Base-by-base conservation (phyloP, 2,113 vertebrate species). In the Mellivora capensis region DNA sequence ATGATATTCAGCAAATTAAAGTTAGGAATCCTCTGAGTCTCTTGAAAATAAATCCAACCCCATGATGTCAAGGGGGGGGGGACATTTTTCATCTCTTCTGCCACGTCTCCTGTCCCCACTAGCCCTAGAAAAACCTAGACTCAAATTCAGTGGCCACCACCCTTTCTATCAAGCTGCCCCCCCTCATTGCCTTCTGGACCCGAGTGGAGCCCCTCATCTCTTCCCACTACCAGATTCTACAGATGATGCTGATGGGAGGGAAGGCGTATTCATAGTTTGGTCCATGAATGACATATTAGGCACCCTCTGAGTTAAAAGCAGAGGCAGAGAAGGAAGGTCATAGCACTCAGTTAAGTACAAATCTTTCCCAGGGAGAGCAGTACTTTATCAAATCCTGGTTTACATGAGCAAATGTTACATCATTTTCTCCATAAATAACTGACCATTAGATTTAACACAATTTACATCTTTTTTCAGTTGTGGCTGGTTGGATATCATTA, bases 391-490 rank as follows among this genome's bases (percentile, higher is more conserved):
- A 59, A n/a, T 49, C 31, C 59, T 62, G 81, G 17, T 27, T 44
- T 64, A 93, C 15, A 42, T 9, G 34, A 94, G 69, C 89, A 62
- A 93, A 49, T 39, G 18, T 54, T 37, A 71, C 34, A 71, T 71
- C 57, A n/a, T 91, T 88, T 94, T 76, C 77, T 67, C 87, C 34
- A 49, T n/a, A 64, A 93, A 69, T 34, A 88, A 61, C 42, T 94
- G 23, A 44, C 29, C 82, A 9, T 27, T 54, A 18, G 21, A 39
- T 25, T 34, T n/a, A 81, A 17, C 44, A 47, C 72, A 52, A 79
- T 79, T 93, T 86, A 81, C 64, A 82, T 54, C 89, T 98, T 71
- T 64, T 91, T 93, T 67, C 71, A 77, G 31, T 57, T 72, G 83
- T 4, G 10, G 18, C 61, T 17, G 2, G 29, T 64, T 91, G 52